Percentiles rank a stretch among this genome's conserved stretches.
Conservation (phyloP, 2,888 invertebrate genomes). For the Caenorhabditis plicata region DNA sequence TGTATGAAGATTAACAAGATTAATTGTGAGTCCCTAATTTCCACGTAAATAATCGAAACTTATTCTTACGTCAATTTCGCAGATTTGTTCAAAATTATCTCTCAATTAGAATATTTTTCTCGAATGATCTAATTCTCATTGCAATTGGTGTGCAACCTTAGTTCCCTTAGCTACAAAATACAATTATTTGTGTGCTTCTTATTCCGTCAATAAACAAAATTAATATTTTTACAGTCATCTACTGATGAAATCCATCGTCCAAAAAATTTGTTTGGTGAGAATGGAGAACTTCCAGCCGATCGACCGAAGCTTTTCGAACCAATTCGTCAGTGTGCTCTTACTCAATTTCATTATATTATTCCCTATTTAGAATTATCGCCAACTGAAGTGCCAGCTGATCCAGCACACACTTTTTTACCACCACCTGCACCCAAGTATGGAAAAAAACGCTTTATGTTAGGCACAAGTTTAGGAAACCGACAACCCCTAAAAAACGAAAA, state of each 20-base stretch:
- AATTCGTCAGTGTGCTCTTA: slow-evolving; percentile 13
- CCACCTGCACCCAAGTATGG: slow-evolving; percentile 25
- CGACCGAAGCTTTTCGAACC: slow-evolving; percentile 39
- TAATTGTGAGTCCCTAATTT: too few species aligned
- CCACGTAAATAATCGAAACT: too few species aligned
- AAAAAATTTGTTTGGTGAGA: slow-evolving; percentile 23
- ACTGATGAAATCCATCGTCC: slow-evolving; percentile 31
- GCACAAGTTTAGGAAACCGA: slow-evolving; percentile 8
- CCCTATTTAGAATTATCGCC: slow-evolving; percentile 32
- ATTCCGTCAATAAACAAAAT: too few species aligned
- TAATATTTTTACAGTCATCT: slow-evolving; percentile 9
- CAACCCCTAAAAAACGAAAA: slow-evolving; percentile 11
- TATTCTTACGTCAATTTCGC: too few species aligned
- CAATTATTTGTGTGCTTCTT: too few species aligned
- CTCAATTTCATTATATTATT: neutral
- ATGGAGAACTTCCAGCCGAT: slow-evolving; percentile 1
- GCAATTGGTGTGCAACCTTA: too few species aligned
- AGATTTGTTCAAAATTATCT: too few species aligned
- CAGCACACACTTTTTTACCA: slow-evolving; percentile 21
- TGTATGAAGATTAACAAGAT: too few species aligned
- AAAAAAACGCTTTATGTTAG: neutral
- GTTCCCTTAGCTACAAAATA: too few species aligned
- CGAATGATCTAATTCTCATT: too few species aligned
- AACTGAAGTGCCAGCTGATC: slow-evolving; percentile 23
- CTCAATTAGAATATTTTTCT: too few species aligned